Evolutionary conservation across 2,888 invertebrate genomes (phyloP).

Genomic region (Molorchus minor): DNA sequence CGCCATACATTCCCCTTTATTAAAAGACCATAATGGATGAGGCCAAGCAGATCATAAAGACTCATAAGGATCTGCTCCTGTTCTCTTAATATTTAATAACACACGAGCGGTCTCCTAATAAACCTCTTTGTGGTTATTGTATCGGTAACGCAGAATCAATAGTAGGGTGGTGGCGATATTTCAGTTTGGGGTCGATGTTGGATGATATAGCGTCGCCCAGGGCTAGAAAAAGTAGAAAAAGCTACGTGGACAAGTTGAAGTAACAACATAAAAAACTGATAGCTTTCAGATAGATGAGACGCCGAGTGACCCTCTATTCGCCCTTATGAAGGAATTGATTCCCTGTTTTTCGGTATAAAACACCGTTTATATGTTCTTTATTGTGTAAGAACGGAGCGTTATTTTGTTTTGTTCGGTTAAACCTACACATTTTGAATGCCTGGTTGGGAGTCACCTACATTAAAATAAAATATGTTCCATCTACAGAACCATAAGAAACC

Average conservation of each 20-base stretch:
- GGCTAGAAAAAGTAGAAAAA: conserved; percentile 16
- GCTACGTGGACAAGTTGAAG: conserved; percentile 8
- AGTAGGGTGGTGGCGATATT: conserved; percentile 4
- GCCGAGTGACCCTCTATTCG: conserved; percentile 12
- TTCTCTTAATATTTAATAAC: conserved; percentile 52
- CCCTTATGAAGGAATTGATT: conserved; percentile 17
- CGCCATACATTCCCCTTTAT: conserved; percentile 5
- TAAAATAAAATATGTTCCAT: no score
- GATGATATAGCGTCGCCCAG: not conserved
- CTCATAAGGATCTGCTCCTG: not conserved
- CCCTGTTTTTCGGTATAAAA: conserved; percentile 8
- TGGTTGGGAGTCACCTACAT: no score
- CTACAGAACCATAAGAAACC: no score
- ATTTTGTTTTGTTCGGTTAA: no score
- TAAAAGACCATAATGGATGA: conserved; percentile 17
- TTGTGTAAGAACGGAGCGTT: no score
- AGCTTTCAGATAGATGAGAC: conserved; percentile 18
- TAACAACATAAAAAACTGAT: conserved; percentile 18
- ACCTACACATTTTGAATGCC: no score
- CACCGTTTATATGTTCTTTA: no score
- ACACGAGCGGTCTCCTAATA: conserved; percentile 50
- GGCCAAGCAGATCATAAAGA: conserved; percentile 9
- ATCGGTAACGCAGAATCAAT: conserved; percentile 50
- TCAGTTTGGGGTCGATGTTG: conserved; percentile 34
- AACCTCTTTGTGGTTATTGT: conserved; percentile 45